phyloP scores from a whole-genome alignment of 2,797 vertebrate genomes.

The Pseudochirops cupreus region DNA sequence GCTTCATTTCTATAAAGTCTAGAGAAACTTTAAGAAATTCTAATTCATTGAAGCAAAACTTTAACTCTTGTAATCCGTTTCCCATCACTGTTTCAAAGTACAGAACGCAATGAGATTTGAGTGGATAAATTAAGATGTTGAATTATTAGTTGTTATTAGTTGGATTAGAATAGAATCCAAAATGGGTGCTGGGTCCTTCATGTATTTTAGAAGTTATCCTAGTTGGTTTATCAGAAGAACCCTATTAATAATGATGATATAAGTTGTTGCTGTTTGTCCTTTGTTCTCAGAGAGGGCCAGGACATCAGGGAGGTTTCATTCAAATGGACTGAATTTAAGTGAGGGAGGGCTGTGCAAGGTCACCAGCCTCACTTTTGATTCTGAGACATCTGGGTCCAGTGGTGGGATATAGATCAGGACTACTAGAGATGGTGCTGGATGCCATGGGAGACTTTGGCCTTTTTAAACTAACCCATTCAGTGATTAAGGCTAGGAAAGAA shows the following conservation, averaged over 20 bases:
- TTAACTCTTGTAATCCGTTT: background rate
- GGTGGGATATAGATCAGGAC: too few relatives aligned
- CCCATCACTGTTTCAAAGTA: background rate
- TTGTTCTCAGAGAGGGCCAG: too few relatives aligned
- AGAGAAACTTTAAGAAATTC: background rate
- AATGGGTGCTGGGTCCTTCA: background rate
- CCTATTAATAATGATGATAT: background rate
- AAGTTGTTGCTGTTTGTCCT: background rate
- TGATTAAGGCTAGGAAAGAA: too few relatives aligned
- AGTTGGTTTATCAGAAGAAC: constrained; percentile 25
- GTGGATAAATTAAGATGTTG: constrained; percentile 39
- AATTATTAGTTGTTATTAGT: constrained; percentile 38
- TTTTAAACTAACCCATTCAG: too few relatives aligned
- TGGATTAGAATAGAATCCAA: constrained; percentile 44
- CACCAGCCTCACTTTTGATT: too few relatives aligned
- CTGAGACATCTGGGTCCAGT: too few relatives aligned
- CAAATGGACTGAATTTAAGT: too few relatives aligned
- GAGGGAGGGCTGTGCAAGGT: too few relatives aligned
- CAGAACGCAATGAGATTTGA: too few relatives aligned
- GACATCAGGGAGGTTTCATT: too few relatives aligned
- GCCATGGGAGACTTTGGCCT: too few relatives aligned
- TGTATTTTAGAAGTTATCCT: constrained; percentile 50
- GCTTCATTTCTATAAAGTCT: constrained; percentile 35
- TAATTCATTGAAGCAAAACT: constrained; percentile 13
- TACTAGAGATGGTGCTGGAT: too few relatives aligned